Conservation (phyloP, 2,888 invertebrate genomes). For the Lochmaea crataegi region DNA sequence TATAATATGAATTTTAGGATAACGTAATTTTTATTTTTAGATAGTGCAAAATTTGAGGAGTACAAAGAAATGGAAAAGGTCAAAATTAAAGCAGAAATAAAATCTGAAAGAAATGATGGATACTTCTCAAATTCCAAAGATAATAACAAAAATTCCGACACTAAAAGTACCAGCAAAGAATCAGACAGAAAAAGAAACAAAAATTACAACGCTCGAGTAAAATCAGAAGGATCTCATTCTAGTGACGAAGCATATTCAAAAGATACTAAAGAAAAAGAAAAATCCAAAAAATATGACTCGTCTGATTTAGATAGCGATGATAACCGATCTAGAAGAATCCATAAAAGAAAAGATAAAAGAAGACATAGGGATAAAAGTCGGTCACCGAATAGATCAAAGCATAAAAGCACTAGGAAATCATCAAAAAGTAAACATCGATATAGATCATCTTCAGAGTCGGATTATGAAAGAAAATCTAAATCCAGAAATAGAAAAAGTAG, state of each 20-base stretch:
- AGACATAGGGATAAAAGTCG: constrained; percentile 43
- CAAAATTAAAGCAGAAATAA: constrained; percentile 38
- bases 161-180: constrained; percentile 28
- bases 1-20: constrained; percentile 7
- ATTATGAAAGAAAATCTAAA: constrained; percentile 40
- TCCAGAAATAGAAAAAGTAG: constrained; percentile 40
- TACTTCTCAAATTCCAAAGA: constrained; percentile 48
- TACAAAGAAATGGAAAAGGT: constrained; percentile 63
- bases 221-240: constrained; percentile 20
- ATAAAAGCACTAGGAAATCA: constrained; percentile 20
- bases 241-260: constrained; percentile 6
- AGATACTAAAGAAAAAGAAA: constrained; percentile 6
- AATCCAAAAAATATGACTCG: constrained; percentile 13
- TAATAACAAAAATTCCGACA: constrained; percentile 51
- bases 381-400: constrained; percentile 39
- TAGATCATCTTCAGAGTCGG: constrained; percentile 35
- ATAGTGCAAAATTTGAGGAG: constrained; percentile 77
- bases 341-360: constrained; percentile 39
- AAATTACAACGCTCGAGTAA: not conserved
- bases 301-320: constrained; percentile 37
- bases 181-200: constrained; percentile 8
- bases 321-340: constrained; percentile 29
- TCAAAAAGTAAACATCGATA: constrained; percentile 41
- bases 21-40: constrained; percentile 65
- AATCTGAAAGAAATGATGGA: constrained; percentile 32